Base-by-base conservation (phyloP, 1,140 invertebrate genomes). In the Drosophila pseudoananassae region DNA sequence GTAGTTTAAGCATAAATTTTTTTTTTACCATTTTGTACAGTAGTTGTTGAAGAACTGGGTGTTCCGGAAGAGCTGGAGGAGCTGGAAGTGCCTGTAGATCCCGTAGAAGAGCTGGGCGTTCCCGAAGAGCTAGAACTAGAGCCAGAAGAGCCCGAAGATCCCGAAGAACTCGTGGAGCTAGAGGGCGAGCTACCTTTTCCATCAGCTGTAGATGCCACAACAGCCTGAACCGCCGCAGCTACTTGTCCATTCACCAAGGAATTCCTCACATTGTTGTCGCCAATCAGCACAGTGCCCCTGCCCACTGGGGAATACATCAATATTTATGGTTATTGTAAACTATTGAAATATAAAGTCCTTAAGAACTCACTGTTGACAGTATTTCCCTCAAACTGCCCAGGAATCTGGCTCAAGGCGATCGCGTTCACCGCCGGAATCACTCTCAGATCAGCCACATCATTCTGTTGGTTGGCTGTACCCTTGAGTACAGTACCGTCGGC, bases 101-200 rank as follows among this genome's bases (percentile, higher is more conserved):
- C 51, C 0, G 27, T 33, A 0, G 57, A 63, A 10, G 61, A 49
- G 0, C 57, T 47, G 0, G 61, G 31, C n/a, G 56, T 29, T 4
- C 55, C 56, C 0, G 54, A 5, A 4, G 51, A 31, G 0, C 8
- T 5, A 0, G 50, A 10, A 9, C 8, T 31, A 31, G 58, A 45
- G 0, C n/a, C 25, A 0, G 58, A 43, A 23, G 59, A 61, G 0
- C 59, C 36, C 0, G 50, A 43, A 23, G 59, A 61, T 0, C 59
- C 36, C 0, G 50, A 3, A 9, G 58, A 31, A 31, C 31, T 8
- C 0, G 38, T 43, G 0, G 40, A 43, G 9, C n/a, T 43, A 5
- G 40, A 43, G 6, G 40, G 14, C 1, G 40, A 43, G 40, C n/a
- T 15, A 3, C 6, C 40, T 7, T 5, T 15, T 6, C 40, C 40